phyloP scores from a whole-genome alignment of 2,888 invertebrate genomes.

The Caprella mutica region DNA sequence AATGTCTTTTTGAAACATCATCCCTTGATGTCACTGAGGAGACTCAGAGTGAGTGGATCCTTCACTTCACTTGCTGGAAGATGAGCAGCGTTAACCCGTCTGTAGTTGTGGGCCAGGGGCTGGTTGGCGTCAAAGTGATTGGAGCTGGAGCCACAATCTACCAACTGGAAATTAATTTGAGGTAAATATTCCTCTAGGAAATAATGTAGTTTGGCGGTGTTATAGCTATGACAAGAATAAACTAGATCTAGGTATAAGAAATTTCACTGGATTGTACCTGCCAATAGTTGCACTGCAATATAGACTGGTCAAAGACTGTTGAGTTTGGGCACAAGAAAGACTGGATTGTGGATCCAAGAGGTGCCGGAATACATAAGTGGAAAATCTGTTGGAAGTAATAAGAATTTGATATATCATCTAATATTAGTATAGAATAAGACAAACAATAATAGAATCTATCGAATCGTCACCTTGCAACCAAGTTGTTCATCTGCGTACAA shows the following conservation, averaged over 20 bases:
- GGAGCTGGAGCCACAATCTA: conserved; percentile 70
- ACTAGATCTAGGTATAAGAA: no score
- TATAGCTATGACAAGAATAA: no score
- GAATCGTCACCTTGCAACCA: conserved; percentile 69
- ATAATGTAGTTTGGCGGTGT: no score
- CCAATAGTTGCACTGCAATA: conserved; percentile 88
- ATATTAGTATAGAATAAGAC: no score
- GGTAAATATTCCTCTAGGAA: no score
- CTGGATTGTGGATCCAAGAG: conserved; percentile 78
- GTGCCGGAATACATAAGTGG: conserved; percentile 79
- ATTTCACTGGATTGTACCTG: no score
- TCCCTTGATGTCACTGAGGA: conserved; percentile 11
- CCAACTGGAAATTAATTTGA: conserved; percentile 48
- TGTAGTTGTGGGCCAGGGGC: conserved; percentile 80
- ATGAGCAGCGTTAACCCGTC: conserved; percentile 28
- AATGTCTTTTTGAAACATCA: no score
- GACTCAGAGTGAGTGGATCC: conserved; percentile 14
- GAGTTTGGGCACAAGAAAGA: conserved; percentile 84
- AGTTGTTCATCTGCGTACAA: conserved; percentile 75
- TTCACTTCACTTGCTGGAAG: conserved; percentile 17
- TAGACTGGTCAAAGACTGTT: conserved; percentile 67
- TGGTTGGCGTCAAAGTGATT: conserved; percentile 77
- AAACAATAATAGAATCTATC: no score
- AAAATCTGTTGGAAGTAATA: conserved; percentile 64
- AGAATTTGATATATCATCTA: background rate